These are phyloP conservation scores for Entosphenus tridentatus DNA, from an alignment of 2,113 vertebrate species.

Conservation along the genomic window DNA sequence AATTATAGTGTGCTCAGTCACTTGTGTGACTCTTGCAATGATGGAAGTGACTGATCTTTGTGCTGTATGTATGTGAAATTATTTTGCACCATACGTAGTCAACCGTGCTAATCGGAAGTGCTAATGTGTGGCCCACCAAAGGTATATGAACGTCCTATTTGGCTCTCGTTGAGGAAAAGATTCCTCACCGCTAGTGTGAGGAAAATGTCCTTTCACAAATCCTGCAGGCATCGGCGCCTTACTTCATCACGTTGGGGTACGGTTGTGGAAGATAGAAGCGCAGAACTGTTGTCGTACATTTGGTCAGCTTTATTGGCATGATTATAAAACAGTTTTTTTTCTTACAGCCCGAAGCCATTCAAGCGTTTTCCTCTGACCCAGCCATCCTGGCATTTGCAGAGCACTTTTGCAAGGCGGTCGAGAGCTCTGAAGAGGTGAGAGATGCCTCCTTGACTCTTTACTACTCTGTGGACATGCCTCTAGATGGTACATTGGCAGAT, in stretches of 20 bases:
- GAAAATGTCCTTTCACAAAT: neutral
- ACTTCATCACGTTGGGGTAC: neutral
- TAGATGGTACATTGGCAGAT: no score
- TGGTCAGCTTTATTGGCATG: neutral
- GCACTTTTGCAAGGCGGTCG: slow-evolving; percentile 65
- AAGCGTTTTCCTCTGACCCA: slow-evolving; percentile 73
- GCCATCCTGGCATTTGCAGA: slow-evolving; percentile 76
- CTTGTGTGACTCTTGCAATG: no score
- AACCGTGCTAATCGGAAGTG: no score
- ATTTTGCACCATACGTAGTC: no score
- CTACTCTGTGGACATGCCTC: no score
- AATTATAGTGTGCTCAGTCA: no score
- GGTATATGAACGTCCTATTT: no score
- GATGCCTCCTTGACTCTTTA: no score
- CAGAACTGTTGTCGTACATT: neutral
- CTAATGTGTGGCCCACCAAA: no score
- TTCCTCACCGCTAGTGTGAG: neutral
- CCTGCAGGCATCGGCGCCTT: neutral
- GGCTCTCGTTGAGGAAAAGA: neutral
- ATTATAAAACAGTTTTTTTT: neutral
- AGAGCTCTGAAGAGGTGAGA: slow-evolving; percentile 40
- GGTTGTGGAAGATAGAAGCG: neutral
- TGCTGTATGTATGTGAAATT: no score
- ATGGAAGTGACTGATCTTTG: no score
- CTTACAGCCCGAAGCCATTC: slow-evolving; percentile 65